Conservation (phyloP, 2,113 vertebrate species). For the Phaetusa simplex region DNA sequence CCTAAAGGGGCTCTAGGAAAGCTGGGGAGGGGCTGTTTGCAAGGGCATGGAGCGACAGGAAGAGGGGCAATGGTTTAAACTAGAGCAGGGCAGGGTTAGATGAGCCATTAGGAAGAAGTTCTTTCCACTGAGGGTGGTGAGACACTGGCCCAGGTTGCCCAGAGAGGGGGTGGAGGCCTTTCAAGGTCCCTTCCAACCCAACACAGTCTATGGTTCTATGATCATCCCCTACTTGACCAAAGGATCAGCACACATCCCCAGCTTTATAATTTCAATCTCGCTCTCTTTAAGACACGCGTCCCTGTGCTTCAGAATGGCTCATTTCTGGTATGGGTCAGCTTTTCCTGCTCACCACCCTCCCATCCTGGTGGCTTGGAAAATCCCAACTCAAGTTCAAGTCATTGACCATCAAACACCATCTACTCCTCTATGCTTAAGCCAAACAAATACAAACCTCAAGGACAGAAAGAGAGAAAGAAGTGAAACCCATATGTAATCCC, state of each 20-base stretch:
- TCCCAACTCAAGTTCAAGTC: not conserved
- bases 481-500: not conserved
- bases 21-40: too few relatives aligned
- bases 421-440: not conserved
- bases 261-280: not conserved
- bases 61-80: too few relatives aligned
- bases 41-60: too few relatives aligned
- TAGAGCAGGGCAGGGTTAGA: too few relatives aligned
- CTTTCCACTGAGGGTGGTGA: too few relatives aligned
- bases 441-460: not conserved
- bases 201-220: too few relatives aligned
- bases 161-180: too few relatives aligned
- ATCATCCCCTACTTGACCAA: fast-evolving
- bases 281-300: not conserved
- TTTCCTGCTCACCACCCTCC: not conserved
- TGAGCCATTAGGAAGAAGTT: too few relatives aligned
- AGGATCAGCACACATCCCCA: not conserved
- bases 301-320: not conserved
- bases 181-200: too few relatives aligned
- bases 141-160: too few relatives aligned
- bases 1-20: too few relatives aligned
- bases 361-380: not conserved
- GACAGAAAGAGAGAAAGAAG: not conserved
- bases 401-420: not conserved
- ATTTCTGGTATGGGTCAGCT: not conserved